Base-by-base conservation (phyloP, 2,113 vertebrate species). In the Helogale parvula region DNA sequence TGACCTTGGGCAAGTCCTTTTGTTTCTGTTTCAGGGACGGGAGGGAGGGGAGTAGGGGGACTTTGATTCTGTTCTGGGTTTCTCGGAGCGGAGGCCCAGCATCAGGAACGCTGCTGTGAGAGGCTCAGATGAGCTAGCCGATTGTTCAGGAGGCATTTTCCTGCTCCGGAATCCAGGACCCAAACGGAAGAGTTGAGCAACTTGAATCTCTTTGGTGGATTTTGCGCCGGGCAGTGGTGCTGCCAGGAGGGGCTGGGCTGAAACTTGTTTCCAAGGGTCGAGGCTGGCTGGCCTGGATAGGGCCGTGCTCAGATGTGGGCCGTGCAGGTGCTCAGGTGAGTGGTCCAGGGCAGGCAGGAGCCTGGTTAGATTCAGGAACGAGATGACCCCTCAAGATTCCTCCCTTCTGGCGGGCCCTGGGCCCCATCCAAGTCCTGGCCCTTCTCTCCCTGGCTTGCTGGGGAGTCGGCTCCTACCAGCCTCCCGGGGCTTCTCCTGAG, bases 1-100 rank as follows among this genome's bases (percentile, higher is more conserved):
- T 86, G 96, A 74, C 90, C 94, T 69, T 77, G 93, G 80, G 38
- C 93, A 45, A 96, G 96, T 88, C 97, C 89, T 90, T 94, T 65
- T 14, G 76, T 41, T 76, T 88, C 81, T 38, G 47, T 38, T 77
- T 71, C 41, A 63, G 60, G n/a, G 66, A 57, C 41, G 3, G 16
- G 45, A 66, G 3, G 16, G 45, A 66, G 25, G 11, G 50, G 8
- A 47, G 45, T 10, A 47, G 33, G 29, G 17, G 38, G 83, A 7
- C 21, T 47, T 12, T 17, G 50, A 14, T 33, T 90, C 54, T 57
- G 16, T 13, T 69, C 33, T 31, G 25, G 23, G n/a, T 38, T 74
- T 81, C 52, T 93, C 47, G 2, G 35, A 31, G 68, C 4, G 19
- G 66, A 92, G n/a, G 92, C 54, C 45, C 7, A 38, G 45, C 2